Evolutionary conservation across 2,888 invertebrate genomes (phyloP).

Genomic region (Tipula vernalis): DNA sequence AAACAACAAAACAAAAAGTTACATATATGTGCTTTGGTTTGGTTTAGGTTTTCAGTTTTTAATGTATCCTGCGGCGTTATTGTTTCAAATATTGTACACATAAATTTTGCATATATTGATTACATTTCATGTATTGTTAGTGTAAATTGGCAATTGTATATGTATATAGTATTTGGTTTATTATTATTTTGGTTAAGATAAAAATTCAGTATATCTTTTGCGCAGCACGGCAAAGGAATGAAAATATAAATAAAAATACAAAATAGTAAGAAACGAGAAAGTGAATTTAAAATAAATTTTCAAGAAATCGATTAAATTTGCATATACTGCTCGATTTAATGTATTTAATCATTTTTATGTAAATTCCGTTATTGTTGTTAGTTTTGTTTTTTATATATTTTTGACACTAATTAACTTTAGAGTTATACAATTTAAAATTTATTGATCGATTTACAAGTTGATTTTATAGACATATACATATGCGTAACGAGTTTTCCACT

Average conservation of each 20-base stretch:
- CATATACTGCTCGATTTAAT: background rate
- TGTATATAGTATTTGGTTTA: background rate
- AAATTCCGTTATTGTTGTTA: background rate
- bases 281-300: background rate
- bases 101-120: constrained; percentile 4
- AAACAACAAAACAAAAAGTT: background rate
- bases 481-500: background rate
- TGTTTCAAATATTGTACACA: background rate
- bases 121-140: background rate
- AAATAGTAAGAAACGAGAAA: background rate
- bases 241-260: background rate
- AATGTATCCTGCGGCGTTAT: background rate
- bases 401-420: background rate
- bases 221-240: background rate
- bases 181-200: constrained; percentile 4
- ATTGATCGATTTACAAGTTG: background rate
- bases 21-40: background rate
- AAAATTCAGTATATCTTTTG: background rate
- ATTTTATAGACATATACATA: background rate
- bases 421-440: background rate
- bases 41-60: background rate
- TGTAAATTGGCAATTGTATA: background rate
- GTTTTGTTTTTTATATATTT: background rate
- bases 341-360: constrained; percentile 4
- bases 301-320: background rate